phyloP scores from a whole-genome alignment of 1,140 invertebrate genomes.

The Chelonus insularis region DNA sequence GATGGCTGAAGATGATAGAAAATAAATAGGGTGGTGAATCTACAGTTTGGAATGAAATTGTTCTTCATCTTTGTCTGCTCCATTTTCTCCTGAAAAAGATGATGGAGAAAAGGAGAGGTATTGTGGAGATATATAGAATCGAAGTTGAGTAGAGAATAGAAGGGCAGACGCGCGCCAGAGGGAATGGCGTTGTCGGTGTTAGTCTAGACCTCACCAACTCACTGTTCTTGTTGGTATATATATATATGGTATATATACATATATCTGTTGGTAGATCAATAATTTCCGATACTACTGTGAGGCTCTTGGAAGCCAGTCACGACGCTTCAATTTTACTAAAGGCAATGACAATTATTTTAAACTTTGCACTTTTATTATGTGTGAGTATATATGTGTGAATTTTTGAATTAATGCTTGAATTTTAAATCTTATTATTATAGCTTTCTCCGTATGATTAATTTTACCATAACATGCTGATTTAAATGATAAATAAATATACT shows the following conservation, averaged over 20 bases:
- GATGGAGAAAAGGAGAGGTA: conserved; percentile 4
- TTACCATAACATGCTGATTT: no score
- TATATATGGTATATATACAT: conserved; percentile 24
- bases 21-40: background rate
- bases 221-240: conserved; percentile 24
- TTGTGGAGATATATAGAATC: conserved; percentile 7
- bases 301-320: conserved; percentile 37
- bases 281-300: conserved; percentile 46
- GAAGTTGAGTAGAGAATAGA: conserved; percentile 31
- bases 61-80: background rate
- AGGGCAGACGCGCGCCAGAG: conserved; percentile 54
- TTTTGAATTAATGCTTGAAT: no score
- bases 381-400: no score
- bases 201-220: conserved; percentile 40
- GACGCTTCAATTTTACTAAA: conserved; percentile 6
- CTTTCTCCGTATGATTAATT: no score
- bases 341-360: background rate
- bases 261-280: conserved; percentile 45
- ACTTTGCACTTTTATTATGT: no score
- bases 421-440: no score
- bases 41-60: background rate
- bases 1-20: background rate
- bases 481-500: no score
- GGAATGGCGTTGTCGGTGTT: conserved; percentile 41
- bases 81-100: background rate